phyloP scores from a whole-genome alignment of 2,888 invertebrate species.

The Athalia cordata region DNA sequence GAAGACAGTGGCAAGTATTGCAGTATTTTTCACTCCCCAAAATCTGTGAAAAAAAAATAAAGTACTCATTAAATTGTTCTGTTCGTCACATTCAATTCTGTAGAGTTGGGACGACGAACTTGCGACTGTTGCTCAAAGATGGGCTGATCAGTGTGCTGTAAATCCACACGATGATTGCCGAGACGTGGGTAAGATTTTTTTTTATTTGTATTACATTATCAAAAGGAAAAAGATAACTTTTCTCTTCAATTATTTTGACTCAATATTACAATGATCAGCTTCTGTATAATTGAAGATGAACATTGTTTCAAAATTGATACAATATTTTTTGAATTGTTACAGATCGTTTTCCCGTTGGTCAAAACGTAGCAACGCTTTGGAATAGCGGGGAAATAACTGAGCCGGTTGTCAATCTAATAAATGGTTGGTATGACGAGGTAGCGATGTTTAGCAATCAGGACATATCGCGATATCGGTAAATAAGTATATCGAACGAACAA shows the following conservation, averaged over 20 bases:
- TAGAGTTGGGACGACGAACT: constrained; percentile 68
- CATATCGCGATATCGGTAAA: constrained; percentile 20
- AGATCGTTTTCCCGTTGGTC: constrained; percentile 68
- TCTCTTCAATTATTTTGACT: background rate
- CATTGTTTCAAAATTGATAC: no score
- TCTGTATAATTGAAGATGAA: no score
- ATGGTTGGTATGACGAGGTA: constrained; percentile 71
- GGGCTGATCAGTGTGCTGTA: constrained; percentile 72
- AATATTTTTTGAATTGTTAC: background rate
- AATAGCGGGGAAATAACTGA: constrained; percentile 19
- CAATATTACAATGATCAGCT: no score
- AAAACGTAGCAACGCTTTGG: constrained; percentile 66
- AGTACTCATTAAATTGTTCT: no score
- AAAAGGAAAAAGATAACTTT: background rate
- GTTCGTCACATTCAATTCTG: no score
- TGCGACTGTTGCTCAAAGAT: constrained; percentile 70
- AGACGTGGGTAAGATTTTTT: constrained; percentile 61
- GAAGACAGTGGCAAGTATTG: constrained; percentile 52
- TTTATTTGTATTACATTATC: background rate
- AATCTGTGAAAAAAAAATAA: no score
- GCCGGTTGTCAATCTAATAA: constrained; percentile 50
- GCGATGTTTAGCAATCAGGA: constrained; percentile 54
- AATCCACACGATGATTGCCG: constrained; percentile 71
- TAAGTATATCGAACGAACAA: constrained; percentile 29
- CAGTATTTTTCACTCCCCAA: no score